Evolutionary conservation across 2,797 vertebrate species (phyloP).

Genomic region (Liparis tanakae): DNA sequence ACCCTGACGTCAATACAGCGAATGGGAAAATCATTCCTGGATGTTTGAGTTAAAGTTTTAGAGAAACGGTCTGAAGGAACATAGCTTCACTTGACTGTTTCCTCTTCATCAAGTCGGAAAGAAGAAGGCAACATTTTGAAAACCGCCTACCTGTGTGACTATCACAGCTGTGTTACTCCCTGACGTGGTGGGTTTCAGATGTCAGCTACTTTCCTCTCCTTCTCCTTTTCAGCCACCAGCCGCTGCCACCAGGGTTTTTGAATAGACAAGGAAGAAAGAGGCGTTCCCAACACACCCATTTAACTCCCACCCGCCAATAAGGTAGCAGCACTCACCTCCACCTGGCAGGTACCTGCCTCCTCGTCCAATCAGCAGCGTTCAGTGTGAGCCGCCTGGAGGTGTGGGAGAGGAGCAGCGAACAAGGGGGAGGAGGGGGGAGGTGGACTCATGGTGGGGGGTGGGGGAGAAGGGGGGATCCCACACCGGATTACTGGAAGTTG

Average conservation of each 20-base stretch:
- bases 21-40: background rate
- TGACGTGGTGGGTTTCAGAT: background rate
- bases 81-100: background rate
- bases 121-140: background rate
- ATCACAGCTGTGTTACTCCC: background rate
- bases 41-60: background rate
- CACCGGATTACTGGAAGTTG: conserved; percentile 74
- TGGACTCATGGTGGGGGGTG: background rate
- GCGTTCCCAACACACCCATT: conserved; percentile 21
- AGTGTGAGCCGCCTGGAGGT: conserved; percentile 16
- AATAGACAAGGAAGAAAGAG: conserved; percentile 48
- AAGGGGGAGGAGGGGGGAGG: background rate
- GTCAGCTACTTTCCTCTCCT: conserved; percentile 11
- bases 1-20: background rate
- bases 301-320: conserved; percentile 67
- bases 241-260: conserved; percentile 41
- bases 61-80: background rate
- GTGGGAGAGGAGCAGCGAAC: conserved; percentile 26
- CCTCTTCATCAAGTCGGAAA: background rate
- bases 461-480: conserved; percentile 43
- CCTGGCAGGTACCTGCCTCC: conserved; percentile 69
- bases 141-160: conserved; percentile 51
- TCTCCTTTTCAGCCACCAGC: conserved; percentile 29
- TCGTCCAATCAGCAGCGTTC: conserved; percentile 41
- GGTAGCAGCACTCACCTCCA: conserved; percentile 53